Base-by-base conservation (phyloP, 2,113 vertebrate genomes). In the Vimba vimba region DNA sequence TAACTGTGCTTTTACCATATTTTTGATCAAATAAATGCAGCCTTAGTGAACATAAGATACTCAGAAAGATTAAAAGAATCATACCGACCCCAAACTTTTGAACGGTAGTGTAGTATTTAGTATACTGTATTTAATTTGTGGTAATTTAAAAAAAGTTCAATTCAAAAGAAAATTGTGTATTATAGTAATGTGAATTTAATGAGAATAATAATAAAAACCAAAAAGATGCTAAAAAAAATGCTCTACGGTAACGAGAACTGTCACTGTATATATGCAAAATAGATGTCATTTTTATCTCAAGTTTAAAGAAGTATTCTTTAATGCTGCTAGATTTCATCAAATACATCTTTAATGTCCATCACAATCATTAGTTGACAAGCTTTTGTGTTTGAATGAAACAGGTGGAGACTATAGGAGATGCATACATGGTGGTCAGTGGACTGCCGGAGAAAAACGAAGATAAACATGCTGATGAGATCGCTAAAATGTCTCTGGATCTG, bases 401-500 rank as follows among this genome's bases (percentile, higher is more conserved):
- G 96, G 96, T 97, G 87, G 97, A 97, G 91, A 97, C 96, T 4
- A 97, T 97, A 0, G 96, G 97, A 0, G 96, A 97, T 1, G 96
- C 97, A 0, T 97, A 97, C 92, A 98, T 98, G 97, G 97, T 97
- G 7, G 97, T 92, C 81, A 97, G 97, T 0, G 96, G 97, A 10
- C 91, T 97, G 39, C 97, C 97, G 0, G 96, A 97, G 91, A 94
- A 96, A 88, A 98, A 97, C 0, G 96, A 95, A 15, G 92, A 92
- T 13, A 94, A 85, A 36, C 97, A 97, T 0, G 95, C 96, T 0
- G 94, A 97, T 0, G 96, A 97, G 91, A 96, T 98, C 0, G 96
- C 97, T 47, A 97, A 97, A 73, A 97, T 97, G 97, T 92, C 97
- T 1, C 94, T 97, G 93, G 97, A 97, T 4, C 90, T 98, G 90